Conservation (phyloP, 2,888 invertebrate genomes). For the Brassicogethes aeneus region DNA sequence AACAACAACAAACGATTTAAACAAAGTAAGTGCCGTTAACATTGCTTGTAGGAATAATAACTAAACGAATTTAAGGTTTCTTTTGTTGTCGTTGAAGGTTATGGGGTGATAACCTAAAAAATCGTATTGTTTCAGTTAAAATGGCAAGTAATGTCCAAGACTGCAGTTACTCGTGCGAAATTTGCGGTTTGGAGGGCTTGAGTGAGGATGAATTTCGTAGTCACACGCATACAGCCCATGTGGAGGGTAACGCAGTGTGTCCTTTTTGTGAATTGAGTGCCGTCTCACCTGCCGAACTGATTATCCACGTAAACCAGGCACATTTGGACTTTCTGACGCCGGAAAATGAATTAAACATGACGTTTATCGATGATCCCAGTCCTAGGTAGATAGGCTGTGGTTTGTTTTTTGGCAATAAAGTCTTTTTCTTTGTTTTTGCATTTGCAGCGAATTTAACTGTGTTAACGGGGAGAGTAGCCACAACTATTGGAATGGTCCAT, state of each 20-base stretch:
- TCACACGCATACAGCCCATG: constrained; percentile 70
- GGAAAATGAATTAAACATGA: constrained; percentile 61
- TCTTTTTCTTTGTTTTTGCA: constrained; percentile 2
- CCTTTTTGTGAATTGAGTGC: constrained; percentile 74
- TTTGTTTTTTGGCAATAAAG: constrained; percentile 3
- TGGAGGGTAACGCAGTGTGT: constrained; percentile 69
- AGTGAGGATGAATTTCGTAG: constrained; percentile 70
- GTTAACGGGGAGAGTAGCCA: constrained; percentile 26
- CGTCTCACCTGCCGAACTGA: constrained; percentile 63
- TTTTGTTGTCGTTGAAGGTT: too few relatives aligned
- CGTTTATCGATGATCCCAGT: constrained; percentile 64
- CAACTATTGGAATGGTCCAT: constrained; percentile 26
- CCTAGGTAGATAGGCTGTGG: constrained; percentile 29
- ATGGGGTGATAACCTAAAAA: not conserved
- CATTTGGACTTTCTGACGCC: constrained; percentile 77
- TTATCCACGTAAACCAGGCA: constrained; percentile 74
- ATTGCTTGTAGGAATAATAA: too few relatives aligned
- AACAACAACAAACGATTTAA: constrained; percentile 8
- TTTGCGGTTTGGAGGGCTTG: constrained; percentile 76
- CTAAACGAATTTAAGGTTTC: too few relatives aligned
- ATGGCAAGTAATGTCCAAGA: constrained; percentile 50
- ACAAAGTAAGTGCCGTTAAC: constrained; percentile 3
- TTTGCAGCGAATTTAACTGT: constrained; percentile 32
- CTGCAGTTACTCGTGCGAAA: constrained; percentile 64
- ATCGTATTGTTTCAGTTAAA: constrained; percentile 8